Base-by-base conservation (phyloP, 1,140 invertebrate species). In the Saxidomus purpurata region DNA sequence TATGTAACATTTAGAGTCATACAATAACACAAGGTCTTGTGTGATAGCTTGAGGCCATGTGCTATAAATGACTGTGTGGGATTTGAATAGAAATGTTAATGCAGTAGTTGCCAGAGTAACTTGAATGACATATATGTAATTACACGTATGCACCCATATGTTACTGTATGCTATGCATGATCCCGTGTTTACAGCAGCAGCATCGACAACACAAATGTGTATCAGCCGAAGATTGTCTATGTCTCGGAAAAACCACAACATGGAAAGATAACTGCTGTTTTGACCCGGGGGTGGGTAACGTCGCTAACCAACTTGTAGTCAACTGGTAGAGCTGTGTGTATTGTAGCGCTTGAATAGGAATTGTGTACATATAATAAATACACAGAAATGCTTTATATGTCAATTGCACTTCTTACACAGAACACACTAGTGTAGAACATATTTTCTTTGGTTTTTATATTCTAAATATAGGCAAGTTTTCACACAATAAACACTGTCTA, bases 181-280 rank as follows among this genome's bases (percentile, higher is more conserved):
- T 52, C 61, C 63, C 55, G 19, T 85, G 49, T 71, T 74, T 71
- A 61, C 82, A 71, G 69, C 38, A 86, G n/a, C 38, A 74, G 25
- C 38, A 76, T 31, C 40, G 28, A 52, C 82, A 49, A 28, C 71
- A 47, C 80, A 82, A 40, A 63, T 67, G 80, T 82, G 52, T 67
- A 40, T 47, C 61, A 43, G n/a, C 28, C 36, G 80, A 61, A 1
- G 80, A 87, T 25, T 77, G 74, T 31, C 31, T 34, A 55, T 87
- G 85, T 67, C 85, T 87, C n/a, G 67, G 83, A 19, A 77, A 59
- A 74, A 47, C 49, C 0, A 47, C 74, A 49, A 55, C 71, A 11
- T 89, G 87, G 77, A 81, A 89, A 71, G 87, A 89, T 76, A 89
- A 89, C 40, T 89, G 87, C 87, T 89, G 87, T 82, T 82, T 89